Evolutionary conservation across 1,140 invertebrate genomes (phyloP).

Genomic region (Drosophila arizonae): DNA sequence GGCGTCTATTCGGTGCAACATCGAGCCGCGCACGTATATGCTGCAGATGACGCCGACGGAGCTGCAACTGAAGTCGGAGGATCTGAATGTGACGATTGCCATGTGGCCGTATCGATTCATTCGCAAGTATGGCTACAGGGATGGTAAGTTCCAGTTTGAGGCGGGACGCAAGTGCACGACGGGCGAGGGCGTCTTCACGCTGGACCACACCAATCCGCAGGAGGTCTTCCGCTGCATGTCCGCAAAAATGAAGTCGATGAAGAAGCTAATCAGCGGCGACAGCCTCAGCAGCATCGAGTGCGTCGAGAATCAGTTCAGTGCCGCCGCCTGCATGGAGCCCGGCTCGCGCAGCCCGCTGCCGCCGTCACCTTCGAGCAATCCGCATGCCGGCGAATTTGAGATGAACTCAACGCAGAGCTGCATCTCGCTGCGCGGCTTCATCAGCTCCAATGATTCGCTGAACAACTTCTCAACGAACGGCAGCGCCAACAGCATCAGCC

Average conservation of each 20-base stretch:
- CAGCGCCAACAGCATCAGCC: conserved; percentile 26
- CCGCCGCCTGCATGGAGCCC: conserved; percentile 88
- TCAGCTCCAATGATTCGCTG: conserved; percentile 75
- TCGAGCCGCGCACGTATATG: conserved; percentile 88
- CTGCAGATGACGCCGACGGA: conserved; percentile 88
- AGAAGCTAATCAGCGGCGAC: conserved; percentile 89
- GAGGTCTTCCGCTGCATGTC: conserved; percentile 91
- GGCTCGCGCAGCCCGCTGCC: conserved; percentile 90
- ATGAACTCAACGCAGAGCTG: conserved; percentile 71
- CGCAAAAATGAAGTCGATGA: conserved; percentile 92
- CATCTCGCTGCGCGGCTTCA: conserved; percentile 69
- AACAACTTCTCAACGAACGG: conserved; percentile 62
- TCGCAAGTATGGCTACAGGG: conserved; percentile 91
- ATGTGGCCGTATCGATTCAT: conserved; percentile 95
- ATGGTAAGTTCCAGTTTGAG: conserved; percentile 94
- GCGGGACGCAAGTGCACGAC: conserved; percentile 94
- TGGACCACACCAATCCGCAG: conserved; percentile 90
- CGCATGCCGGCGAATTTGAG: conserved; percentile 72
- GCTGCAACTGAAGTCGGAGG: conserved; percentile 88
- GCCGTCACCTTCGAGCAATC: conserved; percentile 86
- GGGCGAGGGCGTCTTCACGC: conserved; percentile 92
- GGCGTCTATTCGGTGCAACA: conserved; percentile 88
- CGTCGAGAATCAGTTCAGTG: conserved; percentile 89
- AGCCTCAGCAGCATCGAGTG: conserved; percentile 87
- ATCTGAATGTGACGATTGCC: conserved; percentile 86